A percentile compares a stretch with the other conserved stretches of the same genome.
phyloP scores from a whole-genome alignment of 2,113 vertebrate genomes.

The Puntigrus tetrazona region DNA sequence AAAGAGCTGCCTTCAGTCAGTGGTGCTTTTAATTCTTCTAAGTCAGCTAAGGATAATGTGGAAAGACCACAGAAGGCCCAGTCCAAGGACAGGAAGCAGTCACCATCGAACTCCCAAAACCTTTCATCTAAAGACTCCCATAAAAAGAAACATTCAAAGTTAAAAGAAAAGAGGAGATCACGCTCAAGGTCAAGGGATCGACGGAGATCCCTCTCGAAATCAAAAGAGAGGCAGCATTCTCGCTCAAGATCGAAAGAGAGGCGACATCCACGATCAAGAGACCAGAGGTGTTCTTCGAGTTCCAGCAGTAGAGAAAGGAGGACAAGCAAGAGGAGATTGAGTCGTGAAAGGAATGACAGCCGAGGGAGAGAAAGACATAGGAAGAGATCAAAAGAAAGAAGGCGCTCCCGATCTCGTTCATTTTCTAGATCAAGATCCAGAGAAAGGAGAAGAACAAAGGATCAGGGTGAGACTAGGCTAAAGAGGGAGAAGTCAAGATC shows the following conservation, averaged over 20 bases:
- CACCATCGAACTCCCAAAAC: slow-evolving; percentile 75
- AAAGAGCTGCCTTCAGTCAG: slow-evolving; percentile 70
- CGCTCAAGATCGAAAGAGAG: slow-evolving; percentile 27
- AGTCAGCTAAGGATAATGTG: slow-evolving; percentile 69
- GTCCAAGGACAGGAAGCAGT: slow-evolving; percentile 72
- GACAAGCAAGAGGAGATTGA: slow-evolving; percentile 67
- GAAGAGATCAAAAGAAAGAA: slow-evolving; percentile 68
- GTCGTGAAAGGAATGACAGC: slow-evolving; percentile 70
- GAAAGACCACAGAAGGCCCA: slow-evolving; percentile 67
- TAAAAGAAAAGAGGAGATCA: slow-evolving; percentile 36
- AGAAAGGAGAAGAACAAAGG: slow-evolving; percentile 72
- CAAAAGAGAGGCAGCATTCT: slow-evolving; percentile 61
- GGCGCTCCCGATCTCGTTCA: slow-evolving; percentile 66
- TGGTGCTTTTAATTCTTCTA: slow-evolving; percentile 74
- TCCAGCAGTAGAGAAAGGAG: slow-evolving; percentile 79
- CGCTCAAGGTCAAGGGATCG: slow-evolving; percentile 61
- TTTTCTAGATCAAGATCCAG: slow-evolving; percentile 77
- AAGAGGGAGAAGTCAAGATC: slow-evolving; percentile 37
- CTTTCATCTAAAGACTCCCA: slow-evolving; percentile 70
- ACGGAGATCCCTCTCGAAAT: slow-evolving; percentile 59
- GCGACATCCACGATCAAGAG: slow-evolving; percentile 31
- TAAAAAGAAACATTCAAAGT: slow-evolving; percentile 65
- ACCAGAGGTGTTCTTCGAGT: not conserved
- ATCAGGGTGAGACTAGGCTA: not conserved
- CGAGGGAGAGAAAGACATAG: slow-evolving; percentile 60